Percentiles rank a stretch among this genome's conserved stretches.
These are phyloP conservation scores for Thereva nobilitata DNA, from an alignment of 2,888 invertebrate species.

Conservation along the genomic window DNA sequence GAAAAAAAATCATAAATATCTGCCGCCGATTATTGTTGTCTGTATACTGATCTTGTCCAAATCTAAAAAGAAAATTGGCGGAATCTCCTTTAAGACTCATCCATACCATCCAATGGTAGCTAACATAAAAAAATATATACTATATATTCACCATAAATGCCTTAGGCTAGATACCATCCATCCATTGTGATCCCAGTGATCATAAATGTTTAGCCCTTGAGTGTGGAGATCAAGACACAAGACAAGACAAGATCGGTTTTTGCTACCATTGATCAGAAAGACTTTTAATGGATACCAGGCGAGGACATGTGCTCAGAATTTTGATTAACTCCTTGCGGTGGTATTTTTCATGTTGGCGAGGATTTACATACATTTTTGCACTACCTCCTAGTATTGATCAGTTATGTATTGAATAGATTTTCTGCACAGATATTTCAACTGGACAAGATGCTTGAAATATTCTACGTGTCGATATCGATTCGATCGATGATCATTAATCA, in stretches of 20 bases:
- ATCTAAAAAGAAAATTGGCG: constrained; percentile 14
- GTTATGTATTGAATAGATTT: constrained; percentile 3
- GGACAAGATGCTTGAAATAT: constrained; percentile 35
- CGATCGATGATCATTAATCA: constrained; percentile 34
- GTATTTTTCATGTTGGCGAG: not conserved
- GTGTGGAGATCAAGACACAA: constrained; percentile 11
- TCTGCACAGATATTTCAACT: constrained; percentile 21
- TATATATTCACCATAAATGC: constrained; percentile 23
- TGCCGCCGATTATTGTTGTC: constrained; percentile 27
- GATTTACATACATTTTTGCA: constrained; percentile 35
- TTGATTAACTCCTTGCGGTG: constrained; percentile 23
- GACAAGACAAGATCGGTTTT: constrained; percentile 28
- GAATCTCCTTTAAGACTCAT: constrained; percentile 25
- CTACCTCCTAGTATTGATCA: not conserved
- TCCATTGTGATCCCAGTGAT: constrained; percentile 28
- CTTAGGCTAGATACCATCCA: constrained; percentile 23
- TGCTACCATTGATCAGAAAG: constrained; percentile 6
- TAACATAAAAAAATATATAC: not conserved
- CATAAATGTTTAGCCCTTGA: constrained; percentile 10
- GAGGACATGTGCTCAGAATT: constrained; percentile 36
- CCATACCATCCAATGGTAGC: not conserved
- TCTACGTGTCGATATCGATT: constrained; percentile 35
- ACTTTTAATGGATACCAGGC: constrained; percentile 18
- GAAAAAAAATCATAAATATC: too few relatives aligned
- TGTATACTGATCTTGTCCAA: constrained; percentile 24